These are phyloP conservation scores for Orthosia gracilis DNA, from an alignment of 2,888 invertebrate genomes.

Conservation along the genomic window DNA sequence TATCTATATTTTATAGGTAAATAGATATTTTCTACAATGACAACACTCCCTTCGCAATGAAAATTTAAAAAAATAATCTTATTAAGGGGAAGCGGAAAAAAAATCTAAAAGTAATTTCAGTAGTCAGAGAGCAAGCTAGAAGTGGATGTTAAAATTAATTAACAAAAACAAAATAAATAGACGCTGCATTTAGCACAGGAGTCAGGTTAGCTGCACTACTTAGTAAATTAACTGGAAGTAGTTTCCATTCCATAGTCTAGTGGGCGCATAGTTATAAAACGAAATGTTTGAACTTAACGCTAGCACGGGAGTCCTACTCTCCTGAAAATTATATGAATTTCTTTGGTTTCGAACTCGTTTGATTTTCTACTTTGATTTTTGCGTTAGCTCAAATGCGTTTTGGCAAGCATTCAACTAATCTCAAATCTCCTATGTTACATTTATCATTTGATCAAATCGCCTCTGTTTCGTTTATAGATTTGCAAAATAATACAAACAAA, in stretches of 20 bases:
- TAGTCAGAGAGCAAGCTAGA: not conserved
- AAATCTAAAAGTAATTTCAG: not conserved
- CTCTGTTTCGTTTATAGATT: slow-evolving; percentile 14
- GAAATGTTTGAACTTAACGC: slow-evolving; percentile 53
- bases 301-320: slow-evolving; percentile 20
- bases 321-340: slow-evolving; percentile 39
- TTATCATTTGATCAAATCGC: slow-evolving; percentile 33
- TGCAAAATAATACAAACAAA: slow-evolving; percentile 11
- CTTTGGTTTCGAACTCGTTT: slow-evolving; percentile 35
- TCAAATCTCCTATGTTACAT: slow-evolving; percentile 31
- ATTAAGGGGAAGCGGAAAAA: no score
- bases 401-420: slow-evolving; percentile 47
- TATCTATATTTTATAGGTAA: no score
- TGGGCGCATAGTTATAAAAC: slow-evolving; percentile 51
- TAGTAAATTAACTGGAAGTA: slow-evolving; percentile 61
- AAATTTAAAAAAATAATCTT: no score
- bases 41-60: no score
- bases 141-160: slow-evolving; percentile 31
- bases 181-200: slow-evolving; percentile 12
- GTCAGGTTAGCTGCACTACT: slow-evolving; percentile 49
- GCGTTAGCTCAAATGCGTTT: slow-evolving; percentile 26
- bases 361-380: slow-evolving; percentile 26
- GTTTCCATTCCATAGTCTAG: slow-evolving; percentile 45
- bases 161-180: slow-evolving; percentile 44
- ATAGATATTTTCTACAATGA: no score